Percentiles rank a stretch among this genome's conserved stretches.
Evolutionary conservation across 2,888 invertebrate species (phyloP).

Genomic region (Lasioglossum vierecki): DNA sequence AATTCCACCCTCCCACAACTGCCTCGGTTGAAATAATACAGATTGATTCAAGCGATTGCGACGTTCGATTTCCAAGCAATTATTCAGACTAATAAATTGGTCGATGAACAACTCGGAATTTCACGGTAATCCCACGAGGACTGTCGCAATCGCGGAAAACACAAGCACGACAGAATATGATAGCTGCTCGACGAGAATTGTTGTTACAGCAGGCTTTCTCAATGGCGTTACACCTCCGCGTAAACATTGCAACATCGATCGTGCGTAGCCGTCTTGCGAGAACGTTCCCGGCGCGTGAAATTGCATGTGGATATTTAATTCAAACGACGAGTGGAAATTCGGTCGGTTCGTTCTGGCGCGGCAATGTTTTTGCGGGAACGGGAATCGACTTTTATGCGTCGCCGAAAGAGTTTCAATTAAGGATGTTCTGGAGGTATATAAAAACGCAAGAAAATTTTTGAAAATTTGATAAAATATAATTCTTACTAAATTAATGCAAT

Average conservation of each 20-base stretch:
- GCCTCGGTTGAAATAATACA: neutral
- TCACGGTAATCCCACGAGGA: neutral
- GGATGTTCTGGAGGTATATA: too few species aligned
- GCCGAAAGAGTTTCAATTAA: conserved; percentile 7
- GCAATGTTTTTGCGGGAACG: neutral
- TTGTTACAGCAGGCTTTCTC: conserved; percentile 9
- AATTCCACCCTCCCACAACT: too few species aligned
- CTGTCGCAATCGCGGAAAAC: conserved; percentile 17
- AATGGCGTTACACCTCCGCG: conserved; percentile 26
- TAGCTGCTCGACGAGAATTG: conserved; percentile 25
- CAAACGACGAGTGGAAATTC: too few species aligned
- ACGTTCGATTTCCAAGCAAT: neutral
- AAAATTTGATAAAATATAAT: too few species aligned
- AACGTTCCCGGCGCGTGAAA: neutral
- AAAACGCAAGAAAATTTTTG: too few species aligned
- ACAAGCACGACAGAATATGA: conserved; percentile 24
- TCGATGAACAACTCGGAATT: conserved; percentile 9
- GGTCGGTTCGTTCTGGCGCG: too few species aligned
- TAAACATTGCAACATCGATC: conserved; percentile 22
- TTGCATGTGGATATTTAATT: too few species aligned
- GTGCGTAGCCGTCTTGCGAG: neutral
- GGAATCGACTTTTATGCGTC: conserved; percentile 1
- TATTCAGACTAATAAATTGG: neutral
- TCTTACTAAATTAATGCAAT: too few species aligned
- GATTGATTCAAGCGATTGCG: neutral